Evolutionary conservation across 2,888 invertebrate genomes (phyloP), one percentile per base, ranked within the genome.

Genomic region (Tetragonula carbonaria): DNA sequence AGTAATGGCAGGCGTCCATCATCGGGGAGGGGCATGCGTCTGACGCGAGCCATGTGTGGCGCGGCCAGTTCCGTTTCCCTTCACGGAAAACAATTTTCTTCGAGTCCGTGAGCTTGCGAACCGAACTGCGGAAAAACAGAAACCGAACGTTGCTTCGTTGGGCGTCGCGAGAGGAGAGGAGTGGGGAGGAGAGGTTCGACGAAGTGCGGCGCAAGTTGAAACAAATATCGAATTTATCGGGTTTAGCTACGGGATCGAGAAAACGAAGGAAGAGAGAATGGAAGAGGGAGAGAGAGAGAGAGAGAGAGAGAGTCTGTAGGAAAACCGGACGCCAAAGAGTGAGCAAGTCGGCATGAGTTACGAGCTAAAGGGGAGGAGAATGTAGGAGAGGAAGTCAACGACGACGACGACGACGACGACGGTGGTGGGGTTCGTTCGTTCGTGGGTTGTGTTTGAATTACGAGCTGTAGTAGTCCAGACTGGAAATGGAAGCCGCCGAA

Each of bases 161-260:
- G 18, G 8, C 50, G 21, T 59, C n/a, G 38, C 62, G 59, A 50
- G 50, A n/a, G 13, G 23, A 23, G 14, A n/a, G 11, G 33, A 6
- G 11, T 0, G 53, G 45, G 45, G 53, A 68, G 51, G 4, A 66
- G 68, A 77, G 66, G 74, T 63, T 82, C 82, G 82, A 87, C 92
- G 92, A 93, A 93, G 93, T 91, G 91, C 91, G 91, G 88, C 90
- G 90, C 93, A 93, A 94, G 93, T 94, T 94, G 92, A 93, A 94
- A 94, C 94, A 94, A 89, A 94, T 94, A 94, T 94, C 93, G 92
- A 93, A 94, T 94, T 94, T 94, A 94, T 94, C 91, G 94, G 90
- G 55, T 84, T 78, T 45, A 45, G 79, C 87, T 78, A 84, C 74
- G 82, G 82, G 72, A 62, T 70, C 74, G 68, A 28, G 72, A 21